These are phyloP conservation scores for Watersipora subatra DNA, from an alignment of 1,140 invertebrate species.

Conservation along the genomic window DNA sequence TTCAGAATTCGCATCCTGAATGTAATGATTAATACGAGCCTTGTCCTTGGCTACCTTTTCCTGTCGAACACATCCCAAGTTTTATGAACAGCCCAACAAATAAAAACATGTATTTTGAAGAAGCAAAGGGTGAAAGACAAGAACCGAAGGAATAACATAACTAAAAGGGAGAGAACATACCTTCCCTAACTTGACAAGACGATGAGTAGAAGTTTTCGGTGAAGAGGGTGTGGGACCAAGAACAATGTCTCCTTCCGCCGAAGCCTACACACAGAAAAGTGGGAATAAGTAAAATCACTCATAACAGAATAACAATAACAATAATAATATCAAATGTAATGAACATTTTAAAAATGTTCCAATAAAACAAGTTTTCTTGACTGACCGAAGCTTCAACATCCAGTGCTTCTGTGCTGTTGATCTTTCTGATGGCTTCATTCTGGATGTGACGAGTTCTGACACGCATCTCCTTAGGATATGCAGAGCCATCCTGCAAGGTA, in stretches of 20 bases:
- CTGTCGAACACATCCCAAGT: constrained; percentile 15
- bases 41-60: constrained; percentile 31
- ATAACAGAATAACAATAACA: too few relatives aligned
- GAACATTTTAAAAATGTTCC: too few relatives aligned
- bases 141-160: neutral
- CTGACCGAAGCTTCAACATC: too few relatives aligned
- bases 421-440: neutral
- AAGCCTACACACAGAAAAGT: too few relatives aligned
- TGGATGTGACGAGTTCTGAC: neutral
- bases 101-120: neutral
- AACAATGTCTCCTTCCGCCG: neutral
- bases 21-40: constrained; percentile 19
- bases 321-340: too few relatives aligned
- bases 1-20: neutral
- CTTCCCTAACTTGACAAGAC: neutral
- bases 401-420: neutral
- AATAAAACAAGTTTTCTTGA: too few relatives aligned
- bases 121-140: neutral
- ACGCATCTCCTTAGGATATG: neutral
- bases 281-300: too few relatives aligned
- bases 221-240: neutral
- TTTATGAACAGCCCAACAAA: neutral
- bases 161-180: neutral
- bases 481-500: too few relatives aligned
- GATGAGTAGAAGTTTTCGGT: neutral